Evolutionary conservation across 2,888 invertebrate genomes (phyloP).

Genomic region (Fragum sueziense): DNA sequence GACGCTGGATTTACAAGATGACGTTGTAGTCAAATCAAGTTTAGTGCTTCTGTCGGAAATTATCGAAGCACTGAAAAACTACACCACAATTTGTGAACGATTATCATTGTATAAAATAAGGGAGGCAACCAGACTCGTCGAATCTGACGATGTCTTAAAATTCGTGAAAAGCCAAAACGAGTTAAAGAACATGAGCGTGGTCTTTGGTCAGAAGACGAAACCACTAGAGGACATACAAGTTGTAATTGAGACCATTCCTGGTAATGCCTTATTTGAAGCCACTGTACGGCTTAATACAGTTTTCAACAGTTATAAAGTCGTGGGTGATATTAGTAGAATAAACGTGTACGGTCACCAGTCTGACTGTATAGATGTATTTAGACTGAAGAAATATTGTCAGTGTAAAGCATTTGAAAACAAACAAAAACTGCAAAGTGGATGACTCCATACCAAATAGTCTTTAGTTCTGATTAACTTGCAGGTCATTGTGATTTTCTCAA

Average conservation of each 20-base stretch:
- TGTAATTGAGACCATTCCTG: constrained; percentile 87
- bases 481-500: no score
- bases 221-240: constrained; percentile 84
- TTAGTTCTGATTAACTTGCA: no score
- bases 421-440: neutral
- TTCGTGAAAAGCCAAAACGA: constrained; percentile 78
- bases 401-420: constrained; percentile 66
- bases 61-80: constrained; percentile 85
- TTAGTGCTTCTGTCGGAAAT: constrained; percentile 86
- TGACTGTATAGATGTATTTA: constrained; percentile 78
- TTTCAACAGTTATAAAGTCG: constrained; percentile 83
- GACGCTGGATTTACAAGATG: constrained; percentile 85
- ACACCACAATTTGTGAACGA: constrained; percentile 69
- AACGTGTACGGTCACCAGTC: constrained; percentile 82
- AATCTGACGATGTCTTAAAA: constrained; percentile 60
- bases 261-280: constrained; percentile 90
- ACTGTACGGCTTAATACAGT: constrained; percentile 85
- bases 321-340: constrained; percentile 86
- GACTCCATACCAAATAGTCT: no score
- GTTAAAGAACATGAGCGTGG: constrained; percentile 38
- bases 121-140: constrained; percentile 86
- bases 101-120: constrained; percentile 86
- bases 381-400: constrained; percentile 80
- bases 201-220: constrained; percentile 49
- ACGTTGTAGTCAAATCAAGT: constrained; percentile 85